Evolutionary conservation across 2,113 vertebrate genomes (phyloP).

Genomic region (Melanerpes formicivorus): DNA sequence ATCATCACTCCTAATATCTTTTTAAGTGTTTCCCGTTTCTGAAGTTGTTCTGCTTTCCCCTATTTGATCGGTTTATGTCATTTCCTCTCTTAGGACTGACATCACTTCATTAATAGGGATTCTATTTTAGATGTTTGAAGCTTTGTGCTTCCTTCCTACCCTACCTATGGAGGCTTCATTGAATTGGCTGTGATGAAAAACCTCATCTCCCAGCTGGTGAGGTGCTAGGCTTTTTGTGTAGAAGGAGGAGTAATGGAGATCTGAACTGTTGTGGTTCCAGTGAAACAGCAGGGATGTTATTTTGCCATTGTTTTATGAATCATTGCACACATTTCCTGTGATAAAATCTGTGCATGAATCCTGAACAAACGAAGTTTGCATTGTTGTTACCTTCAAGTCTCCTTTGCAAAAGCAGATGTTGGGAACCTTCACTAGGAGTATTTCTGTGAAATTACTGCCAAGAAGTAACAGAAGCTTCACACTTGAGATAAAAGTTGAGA

Average conservation of each 20-base stretch:
- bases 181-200: neutral
- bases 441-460: neutral
- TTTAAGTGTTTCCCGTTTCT: neutral
- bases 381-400: neutral
- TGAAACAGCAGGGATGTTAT: neutral
- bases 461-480: neutral
- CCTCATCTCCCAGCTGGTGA: neutral
- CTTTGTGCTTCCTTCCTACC: neutral
- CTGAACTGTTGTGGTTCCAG: neutral
- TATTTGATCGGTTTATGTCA: neutral
- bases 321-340: neutral
- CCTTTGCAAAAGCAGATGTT: neutral
- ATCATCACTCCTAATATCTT: neutral
- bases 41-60: neutral
- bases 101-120: neutral
- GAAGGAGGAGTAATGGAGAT: neutral
- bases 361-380: neutral
- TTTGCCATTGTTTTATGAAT: neutral
- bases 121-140: neutral
- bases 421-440: neutral
- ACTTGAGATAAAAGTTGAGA: neutral
- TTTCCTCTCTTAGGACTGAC: neutral
- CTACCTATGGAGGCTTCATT: neutral
- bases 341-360: neutral
- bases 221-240: neutral